Base-by-base conservation (phyloP, 2,113 vertebrate species). In the Petroica traversi region DNA sequence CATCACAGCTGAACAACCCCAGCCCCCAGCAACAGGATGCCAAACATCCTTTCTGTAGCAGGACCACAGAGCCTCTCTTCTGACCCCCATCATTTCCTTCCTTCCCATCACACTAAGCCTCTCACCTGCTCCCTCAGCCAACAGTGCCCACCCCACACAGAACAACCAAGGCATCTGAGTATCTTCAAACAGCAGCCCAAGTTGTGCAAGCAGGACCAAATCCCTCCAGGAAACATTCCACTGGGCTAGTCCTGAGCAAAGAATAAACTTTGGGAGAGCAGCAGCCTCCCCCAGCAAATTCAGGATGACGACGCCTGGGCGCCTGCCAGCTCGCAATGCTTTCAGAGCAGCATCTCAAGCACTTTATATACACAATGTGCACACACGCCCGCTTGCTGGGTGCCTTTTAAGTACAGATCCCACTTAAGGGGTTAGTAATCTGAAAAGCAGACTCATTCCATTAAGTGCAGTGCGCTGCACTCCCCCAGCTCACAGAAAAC, bases 381-480 rank as follows among this genome's bases (percentile, higher is more conserved):
- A 9, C 82, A 75, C 83, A 75, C 91, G 40, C 92, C 64, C 88
- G 77, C 92, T 94, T 76, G 92, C 62, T 77, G 88, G 93, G 92
- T 92, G 77, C 96, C 94, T 97, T 96, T 96, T 91, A 97, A 95
- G 94, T 92, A 93, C 95, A 93, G 91, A 91, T 88, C 77, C 77
- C 94, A 95, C 92, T 97, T 92, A 94, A 86, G 90, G 61, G 76
- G 89, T 85, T 76, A 93, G 80, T 15, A 64, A 95, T 92, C 77
- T 95, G 79, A 87, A 85, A 92, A 94, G 79, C 89, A 94, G 93
- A 67, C 66, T 94, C 92, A 38, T 84, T 92, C 88, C 55, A 1
- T 55, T 78, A 83, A 92, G 85, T 40, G 73, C 73, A 62, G 81
- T 1, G 2, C 23, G 45, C 76, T 25, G 59, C n/a, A 31, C 73